These are phyloP conservation scores for Pterostichus niger DNA, from an alignment of 2,888 invertebrate species.

Conservation along the genomic window DNA sequence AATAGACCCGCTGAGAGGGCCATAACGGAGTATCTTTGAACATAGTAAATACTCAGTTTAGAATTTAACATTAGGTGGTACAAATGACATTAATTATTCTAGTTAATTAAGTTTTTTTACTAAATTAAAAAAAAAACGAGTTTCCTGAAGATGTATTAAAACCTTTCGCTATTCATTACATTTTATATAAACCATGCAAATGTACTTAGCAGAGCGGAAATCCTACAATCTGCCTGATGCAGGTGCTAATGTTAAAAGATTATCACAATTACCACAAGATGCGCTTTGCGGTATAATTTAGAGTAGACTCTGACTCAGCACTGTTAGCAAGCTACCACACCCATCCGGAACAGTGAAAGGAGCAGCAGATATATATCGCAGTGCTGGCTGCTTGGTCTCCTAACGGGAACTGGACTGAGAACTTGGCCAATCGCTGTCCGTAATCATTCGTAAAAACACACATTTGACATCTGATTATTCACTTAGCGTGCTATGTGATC, in stretches of 20 bases:
- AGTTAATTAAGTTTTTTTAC: too few species aligned
- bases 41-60: too few species aligned
- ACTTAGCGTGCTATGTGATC: conserved; percentile 26
- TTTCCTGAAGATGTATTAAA: neutral
- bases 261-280: conserved; percentile 10
- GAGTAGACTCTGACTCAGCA: neutral
- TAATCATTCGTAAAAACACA: conserved; percentile 3
- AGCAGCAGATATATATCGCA: conserved; percentile 19
- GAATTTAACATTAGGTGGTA: too few species aligned
- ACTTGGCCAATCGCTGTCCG: conserved; percentile 3
- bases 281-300: conserved; percentile 1
- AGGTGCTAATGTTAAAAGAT: conserved; percentile 3
- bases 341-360: conserved; percentile 48
- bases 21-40: too few species aligned
- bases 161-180: neutral
- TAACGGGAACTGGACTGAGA: neutral
- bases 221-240: conserved; percentile 9
- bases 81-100: too few species aligned
- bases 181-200: conserved; percentile 5
- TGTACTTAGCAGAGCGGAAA: conserved; percentile 5
- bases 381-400: conserved; percentile 8
- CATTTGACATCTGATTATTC: conserved; percentile 52
- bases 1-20: too few species aligned
- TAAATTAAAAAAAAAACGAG: too few species aligned
- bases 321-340: neutral